Base-by-base conservation (phyloP, 2,113 vertebrate species). In the Mirounga angustirostris region DNA sequence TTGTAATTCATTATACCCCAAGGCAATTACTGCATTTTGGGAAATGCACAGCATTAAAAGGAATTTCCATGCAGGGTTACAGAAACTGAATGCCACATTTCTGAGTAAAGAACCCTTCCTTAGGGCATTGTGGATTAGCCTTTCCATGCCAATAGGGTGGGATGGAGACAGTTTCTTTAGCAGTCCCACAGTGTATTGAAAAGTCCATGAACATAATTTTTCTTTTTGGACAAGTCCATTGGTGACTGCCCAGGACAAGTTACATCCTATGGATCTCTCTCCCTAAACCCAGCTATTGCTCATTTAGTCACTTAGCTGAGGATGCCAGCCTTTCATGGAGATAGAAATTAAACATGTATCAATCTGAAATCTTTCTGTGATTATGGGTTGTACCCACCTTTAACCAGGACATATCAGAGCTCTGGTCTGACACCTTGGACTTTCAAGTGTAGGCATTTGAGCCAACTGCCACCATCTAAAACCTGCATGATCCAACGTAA, bases 1-100 rank as follows among this genome's bases (percentile, higher is more conserved):
- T 85, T 63, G 58, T 95, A 94, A 94, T 86, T 96, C 92, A 95
- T 95, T 91, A 86, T 15, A 86, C 95, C 97, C 93, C 94, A 89
- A 96, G 97, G 97, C 97, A 96, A 95, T 97, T 94, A 93, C 92
- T 96, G 54, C 71, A 89, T 97, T 93, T 98, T 84, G 43, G 92
- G 78, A 98, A 97, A 94, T 89, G 95, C 54, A 80, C 65, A 83
- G 73, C 93, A 97, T 98, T 98, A 92, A 98, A 97, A 89, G 84
- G 89, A 96, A 94, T 97, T 94, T 97, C 97, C 84, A 96, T 91
- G 90, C 87, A 93, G 87, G 92, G 94, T 97, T 96, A 86, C 59
- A 89, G 93, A 97, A 95, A 97, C 80, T 96, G 90, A 96, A 97
- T 90, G 87, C 84, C 78, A n/a, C 81, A 89, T 97, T 98, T 95